Evolutionary conservation across 2,113 vertebrate genomes (phyloP), one percentile per base, ranked within the genome.

Genomic region (Columbina picui): DNA sequence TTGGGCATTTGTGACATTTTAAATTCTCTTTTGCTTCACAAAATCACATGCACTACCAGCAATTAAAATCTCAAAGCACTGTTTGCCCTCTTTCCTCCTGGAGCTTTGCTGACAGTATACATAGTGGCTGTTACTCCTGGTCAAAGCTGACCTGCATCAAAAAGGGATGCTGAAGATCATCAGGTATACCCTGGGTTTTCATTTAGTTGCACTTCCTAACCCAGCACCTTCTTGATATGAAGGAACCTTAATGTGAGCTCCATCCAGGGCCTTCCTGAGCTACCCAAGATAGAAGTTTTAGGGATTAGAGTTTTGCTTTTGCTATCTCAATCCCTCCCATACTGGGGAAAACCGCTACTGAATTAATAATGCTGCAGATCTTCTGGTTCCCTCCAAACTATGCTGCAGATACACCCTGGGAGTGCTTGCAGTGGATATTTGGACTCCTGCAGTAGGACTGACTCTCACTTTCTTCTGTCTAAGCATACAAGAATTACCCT

Each of bases 301-400:
- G 21, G 39, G 45, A 41, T 70, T 60, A 38, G 45, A 38, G 27
- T 45, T 85, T 84, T 85, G 57, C 45, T 84, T 34, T 88, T 0
- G 0, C 22, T 59, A 2, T 64, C 34, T 53, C 45, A 70, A 12
- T 12, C 9, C 8, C 38, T 83, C 14, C 17, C 2, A 0, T 32
- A 15, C 55, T 30, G 38, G 30, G 53, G 43, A 69, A 79, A 65
- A 34, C 50, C 23, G 38, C 14, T 70, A 27, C 11, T 57, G 32
- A 80, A 45, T 67, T 65, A 9, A 2, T 70, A 60, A 43, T 2
- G 3, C 18, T 74, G 45, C 32, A 36, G 36, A 41, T 64, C 25
- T 7, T 43, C 47, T 52, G 25, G 4, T 29, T 75, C 13, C 43
- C 14, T 32, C 43, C 45, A 69, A 18, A 29, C 56, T 47, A 29